phyloP scores from a whole-genome alignment of 2,797 vertebrate species.

The Galaxias olidus region DNA sequence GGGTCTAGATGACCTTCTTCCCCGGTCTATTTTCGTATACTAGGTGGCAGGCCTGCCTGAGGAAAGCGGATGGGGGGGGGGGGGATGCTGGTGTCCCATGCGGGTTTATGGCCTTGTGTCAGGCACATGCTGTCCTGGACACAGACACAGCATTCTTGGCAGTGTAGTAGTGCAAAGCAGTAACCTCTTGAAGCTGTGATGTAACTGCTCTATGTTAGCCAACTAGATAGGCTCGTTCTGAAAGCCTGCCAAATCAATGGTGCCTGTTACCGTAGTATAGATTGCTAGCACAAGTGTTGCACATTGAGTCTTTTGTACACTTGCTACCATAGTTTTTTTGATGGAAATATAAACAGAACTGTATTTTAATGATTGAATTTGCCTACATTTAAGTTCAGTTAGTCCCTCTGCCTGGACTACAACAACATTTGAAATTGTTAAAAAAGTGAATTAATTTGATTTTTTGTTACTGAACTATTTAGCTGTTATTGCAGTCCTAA shows the following conservation, averaged over 20 bases:
- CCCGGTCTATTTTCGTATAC: slow-evolving; percentile 54
- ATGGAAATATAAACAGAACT: too few relatives aligned
- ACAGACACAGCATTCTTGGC: slow-evolving; percentile 49
- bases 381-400: too few relatives aligned
- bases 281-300: too few relatives aligned
- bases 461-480: too few relatives aligned
- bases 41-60: slow-evolving; percentile 17
- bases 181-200: slow-evolving; percentile 47
- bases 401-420: too few relatives aligned
- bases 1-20: slow-evolving; percentile 35
- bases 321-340: too few relatives aligned
- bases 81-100: neutral
- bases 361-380: too few relatives aligned
- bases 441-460: too few relatives aligned
- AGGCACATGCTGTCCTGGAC: slow-evolving; percentile 55
- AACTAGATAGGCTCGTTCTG: neutral
- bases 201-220: slow-evolving; percentile 46
- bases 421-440: too few relatives aligned
- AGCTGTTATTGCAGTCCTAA: too few relatives aligned
- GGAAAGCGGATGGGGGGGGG: neutral
- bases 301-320: too few relatives aligned
- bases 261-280: too few relatives aligned
- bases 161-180: slow-evolving; percentile 29
- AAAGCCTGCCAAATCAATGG: neutral
- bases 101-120: slow-evolving; percentile 36